These are phyloP conservation scores for Hirtodrosophila duncani DNA, from an alignment of 2,888 invertebrate genomes.

Conservation along the genomic window DNA sequence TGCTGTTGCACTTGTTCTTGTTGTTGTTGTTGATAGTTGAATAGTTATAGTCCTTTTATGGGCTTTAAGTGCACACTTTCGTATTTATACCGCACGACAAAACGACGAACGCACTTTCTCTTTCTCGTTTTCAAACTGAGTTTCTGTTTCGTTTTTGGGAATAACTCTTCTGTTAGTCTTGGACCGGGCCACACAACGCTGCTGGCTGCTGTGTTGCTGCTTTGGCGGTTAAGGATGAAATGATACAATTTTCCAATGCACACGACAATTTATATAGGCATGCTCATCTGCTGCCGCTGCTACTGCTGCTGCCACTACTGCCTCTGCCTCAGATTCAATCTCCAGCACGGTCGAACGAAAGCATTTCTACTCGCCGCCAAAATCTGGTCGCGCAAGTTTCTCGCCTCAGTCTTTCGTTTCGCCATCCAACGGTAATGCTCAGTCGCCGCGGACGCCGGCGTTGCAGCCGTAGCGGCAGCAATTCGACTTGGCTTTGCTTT, in stretches of 20 bases:
- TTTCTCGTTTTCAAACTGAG: constrained; percentile 31
- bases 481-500: constrained; percentile 23
- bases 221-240: constrained; percentile 79
- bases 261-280: constrained; percentile 79
- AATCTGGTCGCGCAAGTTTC: constrained; percentile 70
- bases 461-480: constrained; percentile 13
- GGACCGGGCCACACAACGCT: constrained; percentile 61
- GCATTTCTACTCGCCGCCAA: constrained; percentile 43
- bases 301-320: constrained; percentile 3
- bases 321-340: constrained; percentile 5
- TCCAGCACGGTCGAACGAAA: constrained; percentile 42
- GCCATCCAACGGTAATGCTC: constrained; percentile 53
- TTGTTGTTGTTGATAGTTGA: constrained; percentile 26
- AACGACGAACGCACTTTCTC: constrained; percentile 65
- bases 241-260: constrained; percentile 79
- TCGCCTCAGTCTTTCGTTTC: constrained; percentile 75
- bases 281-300: constrained; percentile 65
- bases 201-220: constrained; percentile 76
- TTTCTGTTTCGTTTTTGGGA: constrained; percentile 36
- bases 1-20: constrained; percentile 35
- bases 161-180: constrained; percentile 29
- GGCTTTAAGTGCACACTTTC: constrained; percentile 34
- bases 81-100: constrained; percentile 44
- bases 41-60: constrained; percentile 62
- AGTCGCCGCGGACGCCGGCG: constrained; percentile 19